Evolutionary conservation across 23 tunicate genomes (phyloP), one percentile per base, ranked within the genome.

Genomic region (Trididemnum clinides): DNA sequence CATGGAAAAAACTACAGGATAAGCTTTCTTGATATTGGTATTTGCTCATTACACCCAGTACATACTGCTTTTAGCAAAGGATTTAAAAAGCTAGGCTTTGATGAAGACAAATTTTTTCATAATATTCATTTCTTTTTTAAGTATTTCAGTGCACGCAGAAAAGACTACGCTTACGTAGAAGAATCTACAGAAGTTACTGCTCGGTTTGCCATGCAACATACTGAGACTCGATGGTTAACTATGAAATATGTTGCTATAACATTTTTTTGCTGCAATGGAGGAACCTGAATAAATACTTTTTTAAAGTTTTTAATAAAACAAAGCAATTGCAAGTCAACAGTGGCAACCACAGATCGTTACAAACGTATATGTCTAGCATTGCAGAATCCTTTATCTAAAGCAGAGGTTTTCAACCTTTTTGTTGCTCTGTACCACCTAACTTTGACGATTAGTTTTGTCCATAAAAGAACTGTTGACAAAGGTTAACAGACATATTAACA

Each of bases 31-130:
- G 69, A 62, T 62, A 12, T 62, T 12, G 27, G 69, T 4, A 62
- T 23, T 12, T 62, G 69, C n/a, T 62, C 69, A 12, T 62, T 62
- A 23, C 69, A 62, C n/a, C 69, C 69, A 12, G 69, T 62, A 62
- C n/a, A n/a, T n/a, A n/a, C n/a, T n/a, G 69, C 69, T 12, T 62
- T 62, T 62, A 20, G 69, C 15, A 20, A 23, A 62, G 69, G 69
- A 19, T 18, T 62, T 12, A 12, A 20, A 62, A 23, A 62, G n/a
- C n/a, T 62, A 62, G 25, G 23, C 69, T 62, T 12, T n/a, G 69
- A 62, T 62, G n/a, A 12, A 12, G 69, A 62, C 25, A 23, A 23
- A 12, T 62, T 62, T 62, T 62, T 62, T 4, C 23, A 62, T 12
- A 23, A 62, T 23, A 20, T 62, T 23, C 69, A 62, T 23, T 62